Conservation (phyloP, 2,113 vertebrate species). For the Guaruba guarouba region DNA sequence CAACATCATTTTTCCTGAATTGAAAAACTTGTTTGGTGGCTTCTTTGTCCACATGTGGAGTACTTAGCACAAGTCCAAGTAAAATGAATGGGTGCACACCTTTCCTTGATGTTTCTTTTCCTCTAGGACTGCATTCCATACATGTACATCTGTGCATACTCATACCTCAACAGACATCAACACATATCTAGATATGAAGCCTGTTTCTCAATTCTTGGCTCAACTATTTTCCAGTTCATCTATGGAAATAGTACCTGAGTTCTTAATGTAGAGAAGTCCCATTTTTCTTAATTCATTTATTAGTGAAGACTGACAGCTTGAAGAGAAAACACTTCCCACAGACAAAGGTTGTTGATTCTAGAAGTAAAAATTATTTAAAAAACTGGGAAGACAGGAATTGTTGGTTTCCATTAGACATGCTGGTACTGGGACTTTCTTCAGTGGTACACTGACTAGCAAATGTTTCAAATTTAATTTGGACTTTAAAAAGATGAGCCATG, state of each 20-base stretch:
- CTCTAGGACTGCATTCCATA: background rate
- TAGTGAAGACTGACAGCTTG: background rate
- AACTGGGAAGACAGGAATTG: background rate
- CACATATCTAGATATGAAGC: background rate
- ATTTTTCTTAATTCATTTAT: background rate
- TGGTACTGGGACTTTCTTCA: background rate
- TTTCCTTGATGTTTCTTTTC: background rate
- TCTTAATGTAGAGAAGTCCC: background rate
- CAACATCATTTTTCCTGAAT: background rate
- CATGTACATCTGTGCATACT: fast-evolving
- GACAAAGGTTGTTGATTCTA: background rate
- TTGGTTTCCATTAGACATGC: background rate
- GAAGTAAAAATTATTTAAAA: background rate
- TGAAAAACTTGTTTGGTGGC: background rate
- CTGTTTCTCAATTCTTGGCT: background rate
- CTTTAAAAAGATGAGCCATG: constrained; percentile 21
- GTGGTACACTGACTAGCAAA: background rate
- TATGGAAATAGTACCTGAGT: background rate
- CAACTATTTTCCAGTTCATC: background rate
- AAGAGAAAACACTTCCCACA: background rate
- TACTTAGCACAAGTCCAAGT: background rate
- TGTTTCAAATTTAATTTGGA: constrained; percentile 1
- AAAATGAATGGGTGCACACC: background rate
- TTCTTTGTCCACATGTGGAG: background rate
- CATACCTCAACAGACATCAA: background rate